phyloP scores from a whole-genome alignment of 2,797 vertebrate genomes.

The Gymnothorax javanicus region DNA sequence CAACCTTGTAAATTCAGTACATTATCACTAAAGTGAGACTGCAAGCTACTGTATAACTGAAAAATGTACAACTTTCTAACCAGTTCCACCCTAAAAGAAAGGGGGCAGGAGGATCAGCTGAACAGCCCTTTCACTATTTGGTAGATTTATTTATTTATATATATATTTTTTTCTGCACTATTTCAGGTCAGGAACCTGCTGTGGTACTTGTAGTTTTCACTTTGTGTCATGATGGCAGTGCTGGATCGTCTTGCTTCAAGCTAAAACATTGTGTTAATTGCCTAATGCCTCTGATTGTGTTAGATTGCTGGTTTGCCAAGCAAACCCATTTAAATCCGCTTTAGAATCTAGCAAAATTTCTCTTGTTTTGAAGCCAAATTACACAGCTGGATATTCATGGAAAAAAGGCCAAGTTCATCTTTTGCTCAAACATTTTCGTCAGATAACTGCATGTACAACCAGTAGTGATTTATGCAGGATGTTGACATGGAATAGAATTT shows the following conservation, averaged over 20 bases:
- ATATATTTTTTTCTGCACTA: not conserved
- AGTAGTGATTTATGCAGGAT: not conserved
- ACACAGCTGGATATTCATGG: not conserved
- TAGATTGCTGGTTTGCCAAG: conserved; percentile 13
- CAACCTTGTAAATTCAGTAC: not conserved
- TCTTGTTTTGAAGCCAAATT: not conserved
- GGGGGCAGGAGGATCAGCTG: not conserved
- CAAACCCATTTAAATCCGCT: conserved; percentile 8
- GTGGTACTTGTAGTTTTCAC: not conserved
- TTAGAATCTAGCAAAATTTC: not conserved
- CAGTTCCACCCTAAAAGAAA: not conserved
- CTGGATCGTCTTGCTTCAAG: conserved; percentile 6
- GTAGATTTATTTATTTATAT: not conserved
- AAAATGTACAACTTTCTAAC: not conserved
- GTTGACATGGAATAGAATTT: not conserved
- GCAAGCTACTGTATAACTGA: too few relatives aligned
- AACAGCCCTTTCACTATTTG: not conserved
- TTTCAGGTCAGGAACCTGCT: not conserved
- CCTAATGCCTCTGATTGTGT: conserved; percentile 19
- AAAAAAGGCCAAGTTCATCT: not conserved
- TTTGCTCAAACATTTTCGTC: not conserved
- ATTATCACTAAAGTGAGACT: not conserved
- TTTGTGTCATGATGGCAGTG: not conserved
- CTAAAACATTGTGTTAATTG: conserved; percentile 20
- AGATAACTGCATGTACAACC: not conserved